phyloP scores from a whole-genome alignment of 2,888 invertebrate genomes.

The Leistus spinibarbis region DNA sequence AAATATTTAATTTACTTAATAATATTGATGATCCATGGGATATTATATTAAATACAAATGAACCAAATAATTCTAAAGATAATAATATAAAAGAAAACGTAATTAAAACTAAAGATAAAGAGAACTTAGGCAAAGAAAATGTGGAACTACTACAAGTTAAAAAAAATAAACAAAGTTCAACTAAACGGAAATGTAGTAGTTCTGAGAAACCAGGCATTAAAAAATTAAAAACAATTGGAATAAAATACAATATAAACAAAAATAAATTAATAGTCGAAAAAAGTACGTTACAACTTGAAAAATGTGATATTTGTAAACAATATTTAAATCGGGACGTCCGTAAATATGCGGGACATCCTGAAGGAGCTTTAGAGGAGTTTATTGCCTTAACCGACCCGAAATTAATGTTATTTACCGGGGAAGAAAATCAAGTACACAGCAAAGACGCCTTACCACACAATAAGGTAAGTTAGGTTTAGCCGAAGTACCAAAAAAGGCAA shows the following conservation, averaged over 20 bases:
- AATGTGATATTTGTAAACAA: constrained; percentile 53
- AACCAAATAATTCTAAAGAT: no score
- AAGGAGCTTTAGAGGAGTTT: constrained; percentile 76
- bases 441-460: constrained; percentile 66
- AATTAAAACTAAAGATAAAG: not conserved
- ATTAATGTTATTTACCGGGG: constrained; percentile 73
- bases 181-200: not conserved
- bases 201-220: not conserved
- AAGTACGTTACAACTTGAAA: no score
- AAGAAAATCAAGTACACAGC: constrained; percentile 60
- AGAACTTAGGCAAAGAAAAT: not conserved
- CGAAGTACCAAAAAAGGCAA: no score
- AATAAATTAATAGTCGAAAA: no score
- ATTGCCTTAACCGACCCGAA: constrained; percentile 76
- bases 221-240: not conserved
- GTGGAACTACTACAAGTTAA: no score
- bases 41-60: no score
- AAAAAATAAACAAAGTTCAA: not conserved
- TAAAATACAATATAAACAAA: not conserved
- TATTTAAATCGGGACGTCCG: constrained; percentile 46
- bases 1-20: constrained; percentile 11
- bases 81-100: not conserved
- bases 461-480: constrained; percentile 65
- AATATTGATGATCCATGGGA: no score
- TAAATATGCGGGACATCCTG: constrained; percentile 75